Base-by-base conservation (phyloP, 2,797 vertebrate species). In the Lacerta viridis region DNA sequence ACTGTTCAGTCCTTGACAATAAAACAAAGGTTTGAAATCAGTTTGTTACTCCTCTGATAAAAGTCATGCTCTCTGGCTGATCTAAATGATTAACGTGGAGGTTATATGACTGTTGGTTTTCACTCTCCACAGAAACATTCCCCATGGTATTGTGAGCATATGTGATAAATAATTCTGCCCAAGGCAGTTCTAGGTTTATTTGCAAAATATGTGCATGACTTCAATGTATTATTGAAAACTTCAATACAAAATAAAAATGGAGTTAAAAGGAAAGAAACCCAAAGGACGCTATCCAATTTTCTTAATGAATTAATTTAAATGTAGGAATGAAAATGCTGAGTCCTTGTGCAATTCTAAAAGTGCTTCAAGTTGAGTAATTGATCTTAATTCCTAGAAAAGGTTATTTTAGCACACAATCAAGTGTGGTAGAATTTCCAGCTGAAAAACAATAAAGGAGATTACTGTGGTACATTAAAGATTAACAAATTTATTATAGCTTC, bases 181-280 rank as follows among this genome's bases (percentile, higher is more conserved):
- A 77, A 86, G n/a, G 85, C 85, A 80, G 20, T 36, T 71, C 39
- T 43, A 84, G 33, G 59, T 25, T 71, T 25, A 88, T 84, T 88
- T 88, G 18, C 82, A 84, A 84, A 88, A 27, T 36, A 80, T 43
- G 43, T 36, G 25, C 27, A 71, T 61, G 20, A 61, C 66, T 79
- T 72, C 50, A 36, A 25, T 43, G 39, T 33, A 61, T 79, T 84
- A 64, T 11, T 4, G 41, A 84, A 84, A 41, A 84, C 25, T n/a
- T 82, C 55, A 66, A 20, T 46, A 33, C 72, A 61, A 55, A 74
- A 74, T 66, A 59, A 61, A 64, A 43, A 46, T 7, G 43, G n/a
- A 61, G 33, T 41, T 76, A 29, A 85, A 50, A 61, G 39, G 18
- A 9, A 83, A 64, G 55, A 71, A 78, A 79, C 36, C 75, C 74